Evolutionary conservation across 92 coral and sea anemone genomes (phyloP).

Genomic region (Pocillopora grandis): DNA sequence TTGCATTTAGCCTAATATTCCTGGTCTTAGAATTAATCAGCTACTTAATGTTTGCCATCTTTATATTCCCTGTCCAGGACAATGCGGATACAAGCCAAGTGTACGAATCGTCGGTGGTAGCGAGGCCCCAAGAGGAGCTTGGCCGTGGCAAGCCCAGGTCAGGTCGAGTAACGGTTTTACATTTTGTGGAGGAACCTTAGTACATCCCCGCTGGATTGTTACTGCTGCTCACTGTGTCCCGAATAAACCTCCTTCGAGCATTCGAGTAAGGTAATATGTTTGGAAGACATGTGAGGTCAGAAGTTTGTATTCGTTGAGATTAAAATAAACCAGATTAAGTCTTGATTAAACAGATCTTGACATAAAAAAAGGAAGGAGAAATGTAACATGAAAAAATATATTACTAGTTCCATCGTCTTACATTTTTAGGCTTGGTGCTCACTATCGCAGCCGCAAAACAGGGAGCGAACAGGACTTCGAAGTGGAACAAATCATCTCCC

Average conservation of each 20-base stretch:
- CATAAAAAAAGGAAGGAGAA: too few relatives aligned
- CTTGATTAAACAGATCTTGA: too few relatives aligned
- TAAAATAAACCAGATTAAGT: too few relatives aligned
- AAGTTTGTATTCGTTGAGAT: too few relatives aligned
- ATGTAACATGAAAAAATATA: too few relatives aligned
- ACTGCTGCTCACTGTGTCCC: slow-evolving; percentile 59
- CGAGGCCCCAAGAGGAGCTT: slow-evolving; percentile 55
- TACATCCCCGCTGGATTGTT: slow-evolving; percentile 47
- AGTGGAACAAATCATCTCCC: slow-evolving; percentile 45
- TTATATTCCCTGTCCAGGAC: not conserved
- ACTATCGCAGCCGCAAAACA: slow-evolving; percentile 21
- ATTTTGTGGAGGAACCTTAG: slow-evolving; percentile 59
- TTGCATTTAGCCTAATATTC: too few relatives aligned
- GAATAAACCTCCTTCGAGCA: slow-evolving; percentile 16
- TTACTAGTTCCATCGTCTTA: too few relatives aligned
- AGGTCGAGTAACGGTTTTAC: slow-evolving; percentile 20
- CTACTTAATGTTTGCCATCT: too few relatives aligned
- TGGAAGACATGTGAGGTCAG: not conserved
- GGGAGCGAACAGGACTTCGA: slow-evolving; percentile 59
- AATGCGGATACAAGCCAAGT: slow-evolving; percentile 31
- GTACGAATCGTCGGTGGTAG: slow-evolving; percentile 59
- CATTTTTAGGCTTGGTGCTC: slow-evolving; percentile 60
- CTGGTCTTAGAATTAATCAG: too few relatives aligned
- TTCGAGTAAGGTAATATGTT: slow-evolving; percentile 21
- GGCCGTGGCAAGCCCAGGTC: slow-evolving; percentile 66